Evolutionary conservation across 35 echinoderm and acorn worm genomes (phyloP), one percentile per base, ranked within the genome.

Genomic region (Diadema setosum): DNA sequence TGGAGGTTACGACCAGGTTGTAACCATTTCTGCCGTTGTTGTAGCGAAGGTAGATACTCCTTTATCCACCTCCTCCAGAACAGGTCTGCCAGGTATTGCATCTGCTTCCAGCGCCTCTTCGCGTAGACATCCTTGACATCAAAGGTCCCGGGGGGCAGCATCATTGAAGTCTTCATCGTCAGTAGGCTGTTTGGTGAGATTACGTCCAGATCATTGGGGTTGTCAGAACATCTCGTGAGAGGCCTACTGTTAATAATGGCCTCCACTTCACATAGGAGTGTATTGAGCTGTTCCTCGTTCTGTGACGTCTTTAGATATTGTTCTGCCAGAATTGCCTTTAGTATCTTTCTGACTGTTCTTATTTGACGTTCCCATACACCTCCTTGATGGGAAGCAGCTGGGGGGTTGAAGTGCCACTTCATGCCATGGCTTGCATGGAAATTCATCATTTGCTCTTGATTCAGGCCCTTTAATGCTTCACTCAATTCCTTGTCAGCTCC

Each of bases 281-380:
- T 85, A 27, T 60, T 50, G 4, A 85, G 83, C n/a, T 42, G 39
- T 29, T 24, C 39, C 6, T 75, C 39, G 30, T 75, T 75, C 39
- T 75, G 39, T n/a, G 24, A 75, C 49, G 25, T 90, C 82, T 16
- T 84, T 57, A 60, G 40, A 27, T 40, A 70, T 49, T 90, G 87
- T 30, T 90, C 69, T 25, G 37, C 34, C 16, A 86, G 5, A 16
- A 94, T 18, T 18, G 56, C 80, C 41, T 75, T 0, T 2, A 91
- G 48, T 20, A 95, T 31, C 42, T 87, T 86, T 15, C 89, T 20
- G 9, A 48, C 60, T 9, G 63, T 88, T 43, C 89, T 23, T 5
- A 95, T 91, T 31, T 63, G 50, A 11, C 93, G 23, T 60, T 90
- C 93, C 87, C 87, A 90, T 0, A 58, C 84, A 31, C 89, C 89